phyloP scores from a whole-genome alignment of 2,888 invertebrate genomes.

The Entomobrya proxima region DNA sequence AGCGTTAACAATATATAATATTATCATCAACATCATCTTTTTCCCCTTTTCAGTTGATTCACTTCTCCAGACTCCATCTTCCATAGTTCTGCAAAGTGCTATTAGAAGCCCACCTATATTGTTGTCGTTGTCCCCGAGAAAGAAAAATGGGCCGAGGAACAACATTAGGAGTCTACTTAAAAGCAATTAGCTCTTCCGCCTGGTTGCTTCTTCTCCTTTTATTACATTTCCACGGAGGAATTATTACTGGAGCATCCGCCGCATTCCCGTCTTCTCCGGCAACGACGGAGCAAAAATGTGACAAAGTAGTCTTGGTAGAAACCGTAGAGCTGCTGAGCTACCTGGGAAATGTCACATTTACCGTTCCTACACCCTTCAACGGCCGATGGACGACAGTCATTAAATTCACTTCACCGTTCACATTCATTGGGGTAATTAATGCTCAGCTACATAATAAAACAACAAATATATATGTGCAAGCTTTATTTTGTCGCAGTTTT shows the following conservation, averaged over 20 bases:
- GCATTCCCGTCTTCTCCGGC: conserved; percentile 20
- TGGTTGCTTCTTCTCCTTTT: conserved; percentile 64
- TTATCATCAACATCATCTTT: conserved; percentile 29
- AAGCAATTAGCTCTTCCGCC: conserved; percentile 68
- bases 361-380: conserved; percentile 30
- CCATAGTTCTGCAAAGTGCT: background rate
- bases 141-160: conserved; percentile 64
- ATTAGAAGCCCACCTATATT: background rate
- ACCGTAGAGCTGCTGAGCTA: conserved; percentile 60
- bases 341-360: conserved; percentile 68
- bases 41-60: conserved; percentile 31
- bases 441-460: background rate
- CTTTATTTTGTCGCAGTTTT: too few relatives aligned
- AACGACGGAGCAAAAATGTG: conserved; percentile 57
- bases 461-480: background rate
- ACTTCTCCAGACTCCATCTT: background rate
- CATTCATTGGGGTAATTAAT: conserved; percentile 68
- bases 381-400: conserved; percentile 62
- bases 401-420: conserved; percentile 65
- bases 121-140: conserved; percentile 34
- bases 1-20: background rate
- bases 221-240: conserved; percentile 63
- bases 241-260: conserved; percentile 59
- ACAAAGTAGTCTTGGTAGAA: conserved; percentile 60
- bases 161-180: conserved; percentile 69